Base-by-base conservation (phyloP, 2,797 vertebrate genomes). In the Ficedula albicollis region DNA sequence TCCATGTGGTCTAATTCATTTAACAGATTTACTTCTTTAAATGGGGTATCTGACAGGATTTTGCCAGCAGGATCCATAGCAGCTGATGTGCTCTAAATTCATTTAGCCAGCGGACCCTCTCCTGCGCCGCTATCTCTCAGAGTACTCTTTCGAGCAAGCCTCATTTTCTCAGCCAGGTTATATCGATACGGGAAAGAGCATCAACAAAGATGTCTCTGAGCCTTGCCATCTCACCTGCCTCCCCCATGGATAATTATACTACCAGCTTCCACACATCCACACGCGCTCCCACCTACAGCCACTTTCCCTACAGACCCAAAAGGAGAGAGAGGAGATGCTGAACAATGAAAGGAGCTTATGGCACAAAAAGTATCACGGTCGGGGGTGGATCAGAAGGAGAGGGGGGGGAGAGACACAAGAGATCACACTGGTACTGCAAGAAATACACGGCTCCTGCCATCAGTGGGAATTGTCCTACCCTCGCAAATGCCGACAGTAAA, bases 401-500 rank as follows among this genome's bases (percentile, higher is more conserved):
- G 29, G 20, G 73, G 20, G 73, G 69, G 83, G 90, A 86, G 46
- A 64, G 17, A 88, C 93, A 88, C 55, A 56, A 76, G 81, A 77
- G 68, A 88, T 77, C 73, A 22, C 89, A 11, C 36, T 52, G 16
- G 22, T 74, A 84, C 89, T 43, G 51, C 69, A 94, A 96, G 73
- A 58, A 90, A 70, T 49, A 84, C 74, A 75, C 1, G 6, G 96
- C 91, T 96, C 95, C 94, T 97, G 89, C 96, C 96, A 94, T 96
- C 82, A 81, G 94, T 58, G 92, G 97, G 95, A 96, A 97, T 94
- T 15, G 23, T 95, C 97, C 97, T 83, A n/a, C 81, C 92, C 97
- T 97, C 19, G 5, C 93, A 95, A 98, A 97, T 1, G 26, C 93
- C 20, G 22, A 97, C 95, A 98, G 98, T 97, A 97, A 97, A 98